Base-by-base conservation (phyloP, 1,140 invertebrate genomes). In the Harlomillsia oculata region DNA sequence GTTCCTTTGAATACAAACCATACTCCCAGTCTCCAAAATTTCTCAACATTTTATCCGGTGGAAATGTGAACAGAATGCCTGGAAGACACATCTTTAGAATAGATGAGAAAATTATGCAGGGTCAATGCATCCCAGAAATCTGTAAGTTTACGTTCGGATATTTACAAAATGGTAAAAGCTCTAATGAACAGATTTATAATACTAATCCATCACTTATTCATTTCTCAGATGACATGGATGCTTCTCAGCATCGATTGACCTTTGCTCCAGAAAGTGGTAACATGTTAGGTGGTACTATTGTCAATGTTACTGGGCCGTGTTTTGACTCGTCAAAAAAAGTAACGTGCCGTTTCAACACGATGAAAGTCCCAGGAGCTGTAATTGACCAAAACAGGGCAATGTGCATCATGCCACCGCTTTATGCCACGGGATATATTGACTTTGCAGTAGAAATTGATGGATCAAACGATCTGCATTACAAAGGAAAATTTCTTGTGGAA, bases 291-390 rank as follows among this genome's bases (percentile, higher is more conserved):
- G 91, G 91, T 9, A 92, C 89, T 0, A 80, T 94, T 40, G 89
- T 97, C 4, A 95, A 96, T 68, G 88, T 97, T 25, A 95, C 91
- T 0, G 92, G 92, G 0, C 92, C 92, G 9, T 97, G 92, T 70
- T 89, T 92, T 65, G 75, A 79, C 44, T 77, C 77, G 0, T 77
- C 78, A 16, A 77, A 83, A 56, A 81, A 85, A 61, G 80, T 95
- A 14, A 81, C 76, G 32, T 93, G 89, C 67, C 72, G 72, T 57
- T 90, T 90, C 66, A 86, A 90, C 65, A 71, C 72, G 1, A 82
- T 78, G 0, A 76, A 80, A 53, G 85, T 90, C 3, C 69, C 77
- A 5, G 87, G 87, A 14, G 81, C 77, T 13, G 80, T 85, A 23
- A 77, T 89, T 3, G 82, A 85, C 67, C 76, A 67, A 1, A 94